Conservation (phyloP, 2,797 vertebrate genomes). For the Aplochiton taeniatus region DNA sequence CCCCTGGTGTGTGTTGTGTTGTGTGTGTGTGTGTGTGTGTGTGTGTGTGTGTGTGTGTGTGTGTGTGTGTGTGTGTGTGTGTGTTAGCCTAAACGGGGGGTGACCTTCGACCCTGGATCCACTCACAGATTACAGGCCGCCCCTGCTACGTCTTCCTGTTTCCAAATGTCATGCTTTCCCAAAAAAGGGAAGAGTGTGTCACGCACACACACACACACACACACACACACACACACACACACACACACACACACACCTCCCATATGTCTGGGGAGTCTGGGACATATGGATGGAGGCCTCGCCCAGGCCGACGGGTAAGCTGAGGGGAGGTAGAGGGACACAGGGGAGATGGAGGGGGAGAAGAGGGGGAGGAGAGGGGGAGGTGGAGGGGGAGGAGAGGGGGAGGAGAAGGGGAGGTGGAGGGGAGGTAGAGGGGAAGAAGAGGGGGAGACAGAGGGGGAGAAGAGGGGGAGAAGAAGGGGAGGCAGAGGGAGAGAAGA, state of each 20-base stretch:
- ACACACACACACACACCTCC: neutral
- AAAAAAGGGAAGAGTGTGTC: neutral
- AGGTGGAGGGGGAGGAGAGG: neutral
- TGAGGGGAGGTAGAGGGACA: no score
- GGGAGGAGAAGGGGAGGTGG: neutral
- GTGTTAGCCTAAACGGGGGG: constrained; percentile 16
- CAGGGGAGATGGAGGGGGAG: accelerated
- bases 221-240: neutral
- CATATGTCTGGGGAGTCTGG: neutral
- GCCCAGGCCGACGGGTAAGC: no score
- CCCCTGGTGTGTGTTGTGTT: no score
- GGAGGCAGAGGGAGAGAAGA: neutral
- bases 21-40: no score
- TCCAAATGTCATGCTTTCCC: no score
- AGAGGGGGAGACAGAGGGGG: neutral
- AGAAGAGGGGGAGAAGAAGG: neutral
- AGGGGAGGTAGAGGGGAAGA: neutral
- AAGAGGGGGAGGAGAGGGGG: neutral
- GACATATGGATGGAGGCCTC: no score
- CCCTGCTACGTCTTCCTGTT: neutral
- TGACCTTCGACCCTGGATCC: no score
- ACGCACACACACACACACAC: neutral
- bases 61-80: neutral
- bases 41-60: no score
- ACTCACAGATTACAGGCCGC: no score